Conservation (phyloP, 2,888 invertebrate species). For the Pristionchus japonicus region DNA sequence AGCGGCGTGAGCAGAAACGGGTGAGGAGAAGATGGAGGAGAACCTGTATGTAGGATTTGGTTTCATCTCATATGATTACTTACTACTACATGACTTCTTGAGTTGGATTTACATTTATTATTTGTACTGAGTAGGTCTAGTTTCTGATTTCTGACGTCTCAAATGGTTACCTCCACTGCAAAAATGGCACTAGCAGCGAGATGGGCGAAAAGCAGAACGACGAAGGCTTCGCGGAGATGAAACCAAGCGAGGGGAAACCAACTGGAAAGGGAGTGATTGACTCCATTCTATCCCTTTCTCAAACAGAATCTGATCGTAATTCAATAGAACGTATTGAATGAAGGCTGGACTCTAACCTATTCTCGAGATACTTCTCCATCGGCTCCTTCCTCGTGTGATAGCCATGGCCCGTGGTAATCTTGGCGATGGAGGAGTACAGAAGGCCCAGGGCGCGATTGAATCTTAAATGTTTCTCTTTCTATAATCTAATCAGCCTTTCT, state of each 20-base stretch:
- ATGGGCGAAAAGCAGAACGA: not conserved
- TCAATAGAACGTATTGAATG: too few relatives aligned
- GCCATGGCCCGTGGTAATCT: slow-evolving; percentile 42
- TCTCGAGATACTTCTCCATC: not conserved
- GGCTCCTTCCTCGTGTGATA: slow-evolving; percentile 44
- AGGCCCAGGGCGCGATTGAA: slow-evolving; percentile 15
- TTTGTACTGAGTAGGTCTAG: too few relatives aligned
- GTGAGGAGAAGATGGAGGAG: slow-evolving; percentile 14
- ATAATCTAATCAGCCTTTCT: too few relatives aligned
- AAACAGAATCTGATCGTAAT: too few relatives aligned
- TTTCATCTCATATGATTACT: too few relatives aligned
- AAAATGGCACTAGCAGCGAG: not conserved
- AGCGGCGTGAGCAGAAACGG: not conserved
- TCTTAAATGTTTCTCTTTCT: not conserved
- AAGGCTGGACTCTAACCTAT: too few relatives aligned
- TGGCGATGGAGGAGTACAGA: slow-evolving; percentile 19
- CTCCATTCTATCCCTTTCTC: too few relatives aligned
- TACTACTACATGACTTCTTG: too few relatives aligned
- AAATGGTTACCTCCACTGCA: slow-evolving; percentile 29
- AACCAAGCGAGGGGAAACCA: not conserved
- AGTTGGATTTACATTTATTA: too few relatives aligned
- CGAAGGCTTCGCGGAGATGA: slow-evolving; percentile 39
- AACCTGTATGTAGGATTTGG: not conserved
- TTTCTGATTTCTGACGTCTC: too few relatives aligned
- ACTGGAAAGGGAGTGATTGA: not conserved